Percentiles rank a stretch among this genome's conserved stretches.
These are phyloP conservation scores for Thamnophis elegans DNA, from an alignment of 2,797 vertebrate genomes.

Conservation along the genomic window DNA sequence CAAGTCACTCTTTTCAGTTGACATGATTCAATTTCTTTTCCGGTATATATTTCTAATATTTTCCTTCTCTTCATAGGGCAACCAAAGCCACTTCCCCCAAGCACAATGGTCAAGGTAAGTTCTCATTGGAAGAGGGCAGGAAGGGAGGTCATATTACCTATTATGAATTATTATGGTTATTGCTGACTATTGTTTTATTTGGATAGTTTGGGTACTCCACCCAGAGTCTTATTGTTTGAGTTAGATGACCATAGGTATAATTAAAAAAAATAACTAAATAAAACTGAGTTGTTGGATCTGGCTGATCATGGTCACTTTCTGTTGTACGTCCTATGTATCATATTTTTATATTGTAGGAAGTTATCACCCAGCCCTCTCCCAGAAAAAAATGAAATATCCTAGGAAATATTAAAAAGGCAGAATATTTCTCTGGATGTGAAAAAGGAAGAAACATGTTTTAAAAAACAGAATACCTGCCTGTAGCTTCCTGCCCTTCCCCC, in stretches of 20 bases:
- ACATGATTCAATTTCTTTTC: constrained; percentile 23
- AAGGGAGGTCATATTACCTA: background rate
- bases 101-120: background rate
- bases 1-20: constrained; percentile 14
- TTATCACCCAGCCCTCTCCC: too few species aligned
- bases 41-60: constrained; percentile 28
- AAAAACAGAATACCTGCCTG: too few species aligned
- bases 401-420: too few species aligned
- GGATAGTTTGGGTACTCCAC: background rate
- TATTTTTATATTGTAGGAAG: background rate
- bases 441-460: too few species aligned
- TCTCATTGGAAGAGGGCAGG: background rate
- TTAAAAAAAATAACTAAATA: background rate
- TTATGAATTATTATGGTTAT: background rate
- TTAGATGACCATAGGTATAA: background rate
- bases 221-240: background rate
- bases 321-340: background rate
- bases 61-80: constrained; percentile 36
- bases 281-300: background rate
- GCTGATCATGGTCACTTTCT: background rate
- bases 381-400: too few species aligned
- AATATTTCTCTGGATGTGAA: too few species aligned
- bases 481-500: too few species aligned
- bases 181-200: background rate
- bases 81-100: background rate